Evolutionary conservation across 2,113 vertebrate species (phyloP).

Genomic region (Mormyrus lacerda): DNA sequence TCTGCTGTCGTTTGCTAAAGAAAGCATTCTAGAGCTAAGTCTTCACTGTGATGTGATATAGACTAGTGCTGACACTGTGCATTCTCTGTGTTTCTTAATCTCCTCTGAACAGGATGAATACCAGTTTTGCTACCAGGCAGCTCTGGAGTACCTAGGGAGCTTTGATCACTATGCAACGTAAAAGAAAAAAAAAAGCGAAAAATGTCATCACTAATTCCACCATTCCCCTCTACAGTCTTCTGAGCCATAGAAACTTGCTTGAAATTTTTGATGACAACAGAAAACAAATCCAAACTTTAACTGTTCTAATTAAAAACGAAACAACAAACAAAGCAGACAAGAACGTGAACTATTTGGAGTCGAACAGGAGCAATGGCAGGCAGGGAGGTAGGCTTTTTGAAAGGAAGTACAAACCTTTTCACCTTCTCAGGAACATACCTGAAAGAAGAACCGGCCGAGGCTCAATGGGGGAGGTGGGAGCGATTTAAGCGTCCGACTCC

Average conservation of each 20-base stretch:
- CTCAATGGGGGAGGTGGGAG: slow-evolving; percentile 51
- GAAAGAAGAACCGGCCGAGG: slow-evolving; percentile 45
- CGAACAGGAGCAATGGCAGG: slow-evolving; percentile 41
- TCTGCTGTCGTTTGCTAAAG: background rate
- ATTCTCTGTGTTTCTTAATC: background rate
- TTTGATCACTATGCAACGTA: slow-evolving; percentile 99
- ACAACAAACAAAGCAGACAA: slow-evolving; percentile 16
- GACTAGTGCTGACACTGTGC: background rate
- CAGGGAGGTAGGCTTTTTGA: slow-evolving; percentile 38
- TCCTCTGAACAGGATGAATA: slow-evolving; percentile 75
- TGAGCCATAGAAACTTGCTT: slow-evolving; percentile 52
- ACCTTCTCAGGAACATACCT: slow-evolving; percentile 26
- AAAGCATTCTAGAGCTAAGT: background rate
- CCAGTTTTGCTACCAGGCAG: slow-evolving; percentile 95
- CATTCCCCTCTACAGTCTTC: slow-evolving; percentile 46
- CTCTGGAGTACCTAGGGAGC: slow-evolving; percentile 89
- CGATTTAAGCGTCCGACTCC: slow-evolving; percentile 51
- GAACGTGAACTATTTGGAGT: slow-evolving; percentile 24
- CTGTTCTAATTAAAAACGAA: slow-evolving; percentile 30
- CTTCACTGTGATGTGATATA: background rate
- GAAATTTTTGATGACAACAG: slow-evolving; percentile 45
- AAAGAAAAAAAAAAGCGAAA: slow-evolving; percentile 47
- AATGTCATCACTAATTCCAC: slow-evolving; percentile 56
- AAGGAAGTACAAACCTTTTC: slow-evolving; percentile 40
- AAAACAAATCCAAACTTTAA: slow-evolving; percentile 24